These are phyloP conservation scores for Zaprionus capensis DNA, from an alignment of 1,140 invertebrate genomes.

Conservation along the genomic window DNA sequence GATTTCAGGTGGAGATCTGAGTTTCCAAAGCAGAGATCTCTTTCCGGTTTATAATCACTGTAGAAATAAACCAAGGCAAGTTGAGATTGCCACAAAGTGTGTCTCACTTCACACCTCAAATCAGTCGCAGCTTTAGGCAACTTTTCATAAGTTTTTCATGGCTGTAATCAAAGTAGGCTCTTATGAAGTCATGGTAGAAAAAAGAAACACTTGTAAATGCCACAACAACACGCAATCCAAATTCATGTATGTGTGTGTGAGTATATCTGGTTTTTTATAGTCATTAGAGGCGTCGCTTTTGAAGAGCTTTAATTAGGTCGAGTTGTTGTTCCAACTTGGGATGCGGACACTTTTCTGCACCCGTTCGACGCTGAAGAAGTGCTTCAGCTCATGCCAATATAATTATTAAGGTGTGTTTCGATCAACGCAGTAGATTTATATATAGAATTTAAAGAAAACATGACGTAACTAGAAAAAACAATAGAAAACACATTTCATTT, in stretches of 20 bases:
- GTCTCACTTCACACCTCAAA: not conserved
- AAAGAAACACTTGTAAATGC: conserved; percentile 41
- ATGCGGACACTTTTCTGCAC: conserved; percentile 37
- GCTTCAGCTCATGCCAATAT: conserved; percentile 38
- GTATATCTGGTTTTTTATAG: conserved; percentile 28
- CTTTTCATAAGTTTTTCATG: not conserved
- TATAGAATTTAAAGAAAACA: conserved; percentile 21
- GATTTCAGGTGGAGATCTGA: not conserved
- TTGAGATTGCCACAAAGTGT: not conserved
- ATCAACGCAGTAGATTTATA: conserved; percentile 29
- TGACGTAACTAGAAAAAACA: conserved; percentile 44
- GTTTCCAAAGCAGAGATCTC: not conserved
- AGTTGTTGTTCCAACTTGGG: conserved; percentile 49
- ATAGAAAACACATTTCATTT: conserved; percentile 33
- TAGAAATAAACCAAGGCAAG: not conserved
- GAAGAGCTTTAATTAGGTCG: conserved; percentile 58
- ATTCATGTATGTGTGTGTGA: not conserved
- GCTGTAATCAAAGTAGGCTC: conserved; percentile 27
- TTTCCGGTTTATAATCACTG: not conserved
- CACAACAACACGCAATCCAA: conserved; percentile 22
- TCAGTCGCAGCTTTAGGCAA: not conserved
- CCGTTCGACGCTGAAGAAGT: conserved; percentile 54
- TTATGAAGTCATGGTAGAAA: conserved; percentile 40
- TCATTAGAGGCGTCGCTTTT: conserved; percentile 41
- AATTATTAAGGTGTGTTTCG: conserved; percentile 63